phyloP scores from a whole-genome alignment of 2,797 vertebrate species.

The Gephyroberyx darwinii region DNA sequence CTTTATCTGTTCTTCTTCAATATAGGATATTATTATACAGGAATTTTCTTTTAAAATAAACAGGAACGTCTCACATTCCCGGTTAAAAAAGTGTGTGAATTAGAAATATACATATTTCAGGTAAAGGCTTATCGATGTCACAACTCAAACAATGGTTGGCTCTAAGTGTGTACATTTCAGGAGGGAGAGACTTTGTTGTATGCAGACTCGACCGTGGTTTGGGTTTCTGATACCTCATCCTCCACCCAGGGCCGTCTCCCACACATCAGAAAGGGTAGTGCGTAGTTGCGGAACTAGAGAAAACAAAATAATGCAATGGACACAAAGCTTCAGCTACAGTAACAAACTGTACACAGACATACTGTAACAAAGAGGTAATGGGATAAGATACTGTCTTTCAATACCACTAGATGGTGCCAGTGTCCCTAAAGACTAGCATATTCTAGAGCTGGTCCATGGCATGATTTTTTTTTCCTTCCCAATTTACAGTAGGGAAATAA shows the following conservation, averaged over 20 bases:
- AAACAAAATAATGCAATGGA: neutral
- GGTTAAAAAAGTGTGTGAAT: neutral
- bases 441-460: neutral
- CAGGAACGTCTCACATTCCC: too few relatives aligned
- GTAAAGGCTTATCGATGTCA: neutral
- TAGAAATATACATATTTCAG: constrained; percentile 2
- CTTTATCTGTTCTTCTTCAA: too few relatives aligned
- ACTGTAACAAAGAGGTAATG: too few relatives aligned
- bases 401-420: constrained; percentile 64
- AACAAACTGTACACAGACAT: too few relatives aligned
- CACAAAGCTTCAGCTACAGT: neutral
- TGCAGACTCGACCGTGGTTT: constrained; percentile 53
- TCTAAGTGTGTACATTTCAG: constrained; percentile 37
- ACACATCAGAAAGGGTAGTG: constrained; percentile 79
- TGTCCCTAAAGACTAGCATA: neutral
- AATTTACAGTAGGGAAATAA: neutral
- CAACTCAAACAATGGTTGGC: neutral
- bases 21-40: too few relatives aligned
- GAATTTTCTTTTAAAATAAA: too few relatives aligned
- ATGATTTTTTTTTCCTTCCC: neutral
- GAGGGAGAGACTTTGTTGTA: constrained; percentile 66
- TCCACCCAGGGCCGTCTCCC: constrained; percentile 58
- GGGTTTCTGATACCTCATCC: constrained; percentile 60
- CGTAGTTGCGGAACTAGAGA: constrained; percentile 76
- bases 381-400: neutral